Conservation (phyloP, 2,113 vertebrate genomes). For the Elachura formosa region DNA sequence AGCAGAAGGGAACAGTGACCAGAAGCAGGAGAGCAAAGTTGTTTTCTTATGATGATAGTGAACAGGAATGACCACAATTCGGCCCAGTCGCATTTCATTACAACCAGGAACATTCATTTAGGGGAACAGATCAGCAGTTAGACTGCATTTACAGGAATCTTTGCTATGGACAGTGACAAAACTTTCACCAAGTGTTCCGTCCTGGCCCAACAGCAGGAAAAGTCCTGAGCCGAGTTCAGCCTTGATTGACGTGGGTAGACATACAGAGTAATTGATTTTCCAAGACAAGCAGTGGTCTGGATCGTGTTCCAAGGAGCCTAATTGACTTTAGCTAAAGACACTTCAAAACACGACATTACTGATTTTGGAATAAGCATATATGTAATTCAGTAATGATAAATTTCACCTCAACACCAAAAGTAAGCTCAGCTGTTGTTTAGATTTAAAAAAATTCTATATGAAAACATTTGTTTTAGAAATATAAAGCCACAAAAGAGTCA, state of each 20-base stretch:
- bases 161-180: neutral
- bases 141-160: neutral
- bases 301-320: neutral
- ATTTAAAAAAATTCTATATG: neutral
- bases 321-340: neutral
- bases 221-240: neutral
- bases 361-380: neutral
- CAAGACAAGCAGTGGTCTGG: neutral
- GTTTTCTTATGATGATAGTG: neutral
- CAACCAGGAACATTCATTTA: neutral
- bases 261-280: neutral
- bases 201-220: neutral
- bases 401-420: neutral
- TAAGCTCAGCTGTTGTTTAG: neutral
- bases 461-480: neutral
- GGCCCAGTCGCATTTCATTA: neutral
- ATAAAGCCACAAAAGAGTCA: neutral
- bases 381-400: neutral
- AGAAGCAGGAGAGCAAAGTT: neutral
- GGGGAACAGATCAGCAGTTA: neutral
- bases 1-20: neutral
- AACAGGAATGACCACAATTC: neutral
- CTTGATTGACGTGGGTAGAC: neutral
- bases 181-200: neutral
- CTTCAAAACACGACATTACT: neutral